Evolutionary conservation across 2,888 invertebrate genomes (phyloP).

Genomic region (Ceriagrion tenellum): DNA sequence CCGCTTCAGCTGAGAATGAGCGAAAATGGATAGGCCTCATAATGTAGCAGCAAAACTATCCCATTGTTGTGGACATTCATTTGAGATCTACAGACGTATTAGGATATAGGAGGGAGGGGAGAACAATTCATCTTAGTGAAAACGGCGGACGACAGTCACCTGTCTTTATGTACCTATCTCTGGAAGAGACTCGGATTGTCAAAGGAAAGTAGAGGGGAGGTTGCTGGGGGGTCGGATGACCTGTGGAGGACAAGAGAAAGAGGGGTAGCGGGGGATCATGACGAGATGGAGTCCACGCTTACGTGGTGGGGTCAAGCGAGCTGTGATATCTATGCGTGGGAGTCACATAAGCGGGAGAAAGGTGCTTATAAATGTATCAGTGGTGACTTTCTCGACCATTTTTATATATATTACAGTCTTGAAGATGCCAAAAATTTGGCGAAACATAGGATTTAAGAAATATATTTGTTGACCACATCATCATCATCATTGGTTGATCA

Average conservation of each 20-base stretch:
- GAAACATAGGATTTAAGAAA: too few species aligned
- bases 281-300: not conserved
- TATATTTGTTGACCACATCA: too few species aligned
- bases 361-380: too few species aligned
- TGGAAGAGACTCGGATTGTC: not conserved
- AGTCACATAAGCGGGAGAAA: not conserved
- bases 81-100: not conserved
- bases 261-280: not conserved
- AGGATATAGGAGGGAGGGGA: not conserved
- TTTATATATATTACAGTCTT: too few species aligned
- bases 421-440: too few species aligned
- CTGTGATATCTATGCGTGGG: not conserved
- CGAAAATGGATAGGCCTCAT: not conserved
- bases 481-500: too few species aligned
- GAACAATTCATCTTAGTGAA: not conserved
- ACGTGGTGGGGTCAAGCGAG: not conserved
- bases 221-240: not conserved
- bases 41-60: not conserved
- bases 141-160: not conserved
- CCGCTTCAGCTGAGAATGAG: not conserved
- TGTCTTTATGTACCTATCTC: not conserved
- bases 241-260: not conserved
- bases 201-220: not conserved
- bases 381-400: too few species aligned
- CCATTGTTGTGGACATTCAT: constrained; percentile 9